phyloP scores from a whole-genome alignment of 2,888 invertebrate genomes.

The Zonitis immaculata region DNA sequence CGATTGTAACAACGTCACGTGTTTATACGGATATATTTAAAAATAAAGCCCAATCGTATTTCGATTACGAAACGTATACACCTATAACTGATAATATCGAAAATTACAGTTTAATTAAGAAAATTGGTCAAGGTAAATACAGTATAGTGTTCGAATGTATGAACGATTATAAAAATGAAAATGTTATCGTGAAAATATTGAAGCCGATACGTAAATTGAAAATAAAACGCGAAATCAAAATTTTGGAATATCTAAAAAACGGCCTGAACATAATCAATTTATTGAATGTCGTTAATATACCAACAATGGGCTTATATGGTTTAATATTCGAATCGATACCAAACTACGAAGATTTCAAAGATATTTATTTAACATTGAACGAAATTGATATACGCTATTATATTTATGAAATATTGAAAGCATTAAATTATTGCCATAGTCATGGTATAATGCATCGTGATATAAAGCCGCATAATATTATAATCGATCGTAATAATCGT shows the following conservation, averaged over 20 bases:
- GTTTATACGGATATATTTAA: constrained; percentile 42
- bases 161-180: constrained; percentile 36
- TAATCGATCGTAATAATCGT: constrained; percentile 40
- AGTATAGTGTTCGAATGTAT: constrained; percentile 46
- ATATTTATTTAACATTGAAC: constrained; percentile 42
- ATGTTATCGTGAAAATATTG: constrained; percentile 44
- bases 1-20: constrained; percentile 34
- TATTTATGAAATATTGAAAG: constrained; percentile 48
- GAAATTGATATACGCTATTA: constrained; percentile 46
- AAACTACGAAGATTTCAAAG: constrained; percentile 45
- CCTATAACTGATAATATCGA: constrained; percentile 39
- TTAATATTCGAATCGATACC: constrained; percentile 44
- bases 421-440: constrained; percentile 46
- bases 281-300: constrained; percentile 35
- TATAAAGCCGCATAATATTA: constrained; percentile 47
- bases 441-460: constrained; percentile 48
- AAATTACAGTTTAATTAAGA: constrained; percentile 39
- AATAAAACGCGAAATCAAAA: constrained; percentile 47
- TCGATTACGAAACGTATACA: constrained; percentile 42
- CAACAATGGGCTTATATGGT: constrained; percentile 35
- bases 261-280: constrained; percentile 43
- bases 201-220: constrained; percentile 46
- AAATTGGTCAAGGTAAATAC: constrained; percentile 48
- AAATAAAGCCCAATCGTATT: constrained; percentile 40
- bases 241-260: constrained; percentile 43